Evolutionary conservation across 2,113 vertebrate species (phyloP).

Genomic region (Anhinga anhinga): DNA sequence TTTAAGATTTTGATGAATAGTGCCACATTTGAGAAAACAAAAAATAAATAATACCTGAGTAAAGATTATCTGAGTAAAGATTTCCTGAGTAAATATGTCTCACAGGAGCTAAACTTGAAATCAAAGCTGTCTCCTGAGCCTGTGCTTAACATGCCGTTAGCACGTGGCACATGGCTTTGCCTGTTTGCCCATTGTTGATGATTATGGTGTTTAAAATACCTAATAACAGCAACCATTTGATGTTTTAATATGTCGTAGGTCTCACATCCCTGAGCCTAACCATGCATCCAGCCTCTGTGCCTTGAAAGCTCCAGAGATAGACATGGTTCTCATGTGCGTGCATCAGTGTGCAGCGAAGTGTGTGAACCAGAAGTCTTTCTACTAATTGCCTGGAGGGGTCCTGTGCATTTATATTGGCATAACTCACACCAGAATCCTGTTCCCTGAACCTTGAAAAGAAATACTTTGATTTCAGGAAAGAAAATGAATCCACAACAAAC

Average conservation of each 20-base stretch:
- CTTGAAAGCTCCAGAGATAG: neutral
- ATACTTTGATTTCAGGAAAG: constrained; percentile 20
- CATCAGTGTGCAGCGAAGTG: neutral
- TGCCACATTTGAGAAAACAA: neutral
- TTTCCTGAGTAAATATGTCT: neutral
- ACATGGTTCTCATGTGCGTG: neutral
- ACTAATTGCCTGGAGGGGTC: neutral
- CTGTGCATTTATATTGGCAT: neutral
- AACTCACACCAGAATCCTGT: neutral
- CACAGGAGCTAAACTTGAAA: neutral
- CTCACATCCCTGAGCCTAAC: neutral
- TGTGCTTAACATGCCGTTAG: neutral
- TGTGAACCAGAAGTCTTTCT: neutral
- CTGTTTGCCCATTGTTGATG: neutral
- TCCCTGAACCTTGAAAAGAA: neutral
- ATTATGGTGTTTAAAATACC: neutral
- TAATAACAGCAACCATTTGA: neutral
- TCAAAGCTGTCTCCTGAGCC: neutral
- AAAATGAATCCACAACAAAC: constrained; percentile 55
- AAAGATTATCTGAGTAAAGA: neutral
- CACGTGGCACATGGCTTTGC: neutral
- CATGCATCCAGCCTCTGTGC: neutral
- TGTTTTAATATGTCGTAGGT: neutral
- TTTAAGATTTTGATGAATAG: neutral
- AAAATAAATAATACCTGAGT: neutral